A percentile compares a stretch with the other conserved stretches of the same genome.
These are phyloP conservation scores for Eolophus roseicapilla DNA, from an alignment of 2,113 vertebrate species.

Conservation along the genomic window DNA sequence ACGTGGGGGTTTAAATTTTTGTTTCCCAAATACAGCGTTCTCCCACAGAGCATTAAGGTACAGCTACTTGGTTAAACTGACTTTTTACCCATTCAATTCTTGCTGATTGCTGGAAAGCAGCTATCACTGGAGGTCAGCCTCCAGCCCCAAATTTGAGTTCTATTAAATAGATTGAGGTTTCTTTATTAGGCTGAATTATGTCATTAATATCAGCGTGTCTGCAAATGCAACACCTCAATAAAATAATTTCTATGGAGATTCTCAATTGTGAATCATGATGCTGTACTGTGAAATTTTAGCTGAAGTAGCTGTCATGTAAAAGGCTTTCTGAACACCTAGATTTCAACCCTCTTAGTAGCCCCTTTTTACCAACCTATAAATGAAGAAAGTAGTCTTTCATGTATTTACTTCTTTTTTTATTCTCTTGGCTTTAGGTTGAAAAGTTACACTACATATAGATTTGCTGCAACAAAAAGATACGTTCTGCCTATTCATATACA, in stretches of 20 bases:
- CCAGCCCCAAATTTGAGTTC: neutral
- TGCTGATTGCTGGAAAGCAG: neutral
- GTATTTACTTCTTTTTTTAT: neutral
- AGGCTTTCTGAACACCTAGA: neutral
- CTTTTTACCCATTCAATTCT: neutral
- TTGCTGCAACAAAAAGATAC: neutral
- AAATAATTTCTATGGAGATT: neutral
- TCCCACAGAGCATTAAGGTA: neutral
- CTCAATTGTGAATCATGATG: neutral
- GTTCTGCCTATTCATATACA: neutral
- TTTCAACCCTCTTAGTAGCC: neutral
- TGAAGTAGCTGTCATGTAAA: neutral
- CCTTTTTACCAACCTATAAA: neutral
- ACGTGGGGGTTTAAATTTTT: neutral
- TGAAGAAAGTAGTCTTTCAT: neutral
- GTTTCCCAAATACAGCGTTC: neutral
- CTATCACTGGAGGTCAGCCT: neutral
- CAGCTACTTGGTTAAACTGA: neutral
- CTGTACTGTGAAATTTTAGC: neutral
- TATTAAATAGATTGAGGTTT: neutral
- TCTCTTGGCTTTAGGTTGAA: neutral
- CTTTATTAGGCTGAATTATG: neutral
- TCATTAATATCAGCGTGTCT: neutral
- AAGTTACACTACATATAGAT: neutral
- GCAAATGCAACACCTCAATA: neutral